These are phyloP conservation scores for Apocrypta bakeri DNA, from an alignment of 1,140 invertebrate genomes.

Conservation along the genomic window DNA sequence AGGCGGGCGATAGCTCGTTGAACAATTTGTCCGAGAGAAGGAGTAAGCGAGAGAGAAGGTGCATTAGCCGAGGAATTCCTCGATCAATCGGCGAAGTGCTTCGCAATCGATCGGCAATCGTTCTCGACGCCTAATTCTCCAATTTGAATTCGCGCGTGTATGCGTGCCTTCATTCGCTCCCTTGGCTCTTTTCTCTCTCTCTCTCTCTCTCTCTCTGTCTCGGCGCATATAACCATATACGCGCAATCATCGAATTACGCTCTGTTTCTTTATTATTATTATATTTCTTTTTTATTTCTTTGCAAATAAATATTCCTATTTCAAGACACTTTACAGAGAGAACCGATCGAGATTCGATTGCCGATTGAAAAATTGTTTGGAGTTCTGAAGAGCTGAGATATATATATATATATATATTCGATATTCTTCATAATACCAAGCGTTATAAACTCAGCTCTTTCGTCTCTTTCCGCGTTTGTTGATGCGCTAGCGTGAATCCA, in stretches of 20 bases:
- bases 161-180: constrained; percentile 33
- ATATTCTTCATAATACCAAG: background rate
- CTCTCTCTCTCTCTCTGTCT: too few relatives aligned
- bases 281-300: background rate
- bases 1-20: constrained; percentile 28
- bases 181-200: too few relatives aligned
- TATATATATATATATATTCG: background rate
- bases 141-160: constrained; percentile 59
- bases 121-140: constrained; percentile 59
- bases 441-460: background rate
- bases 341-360: too few relatives aligned
- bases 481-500: too few relatives aligned
- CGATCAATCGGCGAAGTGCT: constrained; percentile 27
- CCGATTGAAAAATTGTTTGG: too few relatives aligned
- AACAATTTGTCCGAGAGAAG: constrained; percentile 8
- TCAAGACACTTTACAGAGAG: background rate
- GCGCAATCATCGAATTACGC: constrained; percentile 35
- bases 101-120: constrained; percentile 34
- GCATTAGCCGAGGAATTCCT: constrained; percentile 38
- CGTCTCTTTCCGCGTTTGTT: background rate
- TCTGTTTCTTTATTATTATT: background rate
- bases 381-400: too few relatives aligned
- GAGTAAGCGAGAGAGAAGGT: background rate
- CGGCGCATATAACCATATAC: constrained; percentile 1
- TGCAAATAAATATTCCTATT: background rate